phyloP scores from a whole-genome alignment of 2,113 vertebrate genomes.

The Oceanodroma tethys region DNA sequence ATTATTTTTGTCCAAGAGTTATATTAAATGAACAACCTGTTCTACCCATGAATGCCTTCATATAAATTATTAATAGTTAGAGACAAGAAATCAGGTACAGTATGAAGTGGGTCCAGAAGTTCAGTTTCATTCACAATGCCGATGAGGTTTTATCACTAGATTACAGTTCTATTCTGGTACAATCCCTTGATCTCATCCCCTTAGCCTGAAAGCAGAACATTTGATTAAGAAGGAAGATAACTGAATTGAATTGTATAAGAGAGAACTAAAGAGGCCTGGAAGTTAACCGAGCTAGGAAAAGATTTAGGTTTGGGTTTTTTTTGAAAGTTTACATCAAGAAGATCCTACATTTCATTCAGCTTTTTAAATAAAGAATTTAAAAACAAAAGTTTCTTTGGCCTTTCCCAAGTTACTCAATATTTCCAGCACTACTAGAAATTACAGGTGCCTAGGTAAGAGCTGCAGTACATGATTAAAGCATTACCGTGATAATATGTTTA shows the following conservation, averaged over 20 bases:
- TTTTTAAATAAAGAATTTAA: neutral
- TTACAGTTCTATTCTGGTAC: conserved; percentile 17
- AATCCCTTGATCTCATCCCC: conserved; percentile 11
- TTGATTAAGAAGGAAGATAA: conserved; percentile 13
- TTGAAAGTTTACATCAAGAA: neutral
- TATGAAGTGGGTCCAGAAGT: neutral
- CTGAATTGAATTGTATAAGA: neutral
- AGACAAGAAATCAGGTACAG: neutral
- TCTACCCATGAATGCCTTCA: neutral
- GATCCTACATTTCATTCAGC: neutral
- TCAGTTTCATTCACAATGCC: neutral
- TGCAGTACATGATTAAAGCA: neutral
- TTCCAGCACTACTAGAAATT: neutral
- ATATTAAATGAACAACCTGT: neutral
- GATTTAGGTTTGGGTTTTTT: neutral
- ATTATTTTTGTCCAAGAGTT: neutral
- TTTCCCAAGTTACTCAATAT: neutral
- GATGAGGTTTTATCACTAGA: neutral
- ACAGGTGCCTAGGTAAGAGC: neutral
- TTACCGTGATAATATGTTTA: neutral
- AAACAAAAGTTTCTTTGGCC: neutral
- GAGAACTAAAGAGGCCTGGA: neutral
- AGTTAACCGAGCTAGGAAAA: neutral
- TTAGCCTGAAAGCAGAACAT: neutral
- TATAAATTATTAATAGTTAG: neutral